Evolutionary conservation across 2,888 invertebrate genomes (phyloP), one percentile per base, ranked within the genome.

Genomic region (Branchellion lobata): DNA sequence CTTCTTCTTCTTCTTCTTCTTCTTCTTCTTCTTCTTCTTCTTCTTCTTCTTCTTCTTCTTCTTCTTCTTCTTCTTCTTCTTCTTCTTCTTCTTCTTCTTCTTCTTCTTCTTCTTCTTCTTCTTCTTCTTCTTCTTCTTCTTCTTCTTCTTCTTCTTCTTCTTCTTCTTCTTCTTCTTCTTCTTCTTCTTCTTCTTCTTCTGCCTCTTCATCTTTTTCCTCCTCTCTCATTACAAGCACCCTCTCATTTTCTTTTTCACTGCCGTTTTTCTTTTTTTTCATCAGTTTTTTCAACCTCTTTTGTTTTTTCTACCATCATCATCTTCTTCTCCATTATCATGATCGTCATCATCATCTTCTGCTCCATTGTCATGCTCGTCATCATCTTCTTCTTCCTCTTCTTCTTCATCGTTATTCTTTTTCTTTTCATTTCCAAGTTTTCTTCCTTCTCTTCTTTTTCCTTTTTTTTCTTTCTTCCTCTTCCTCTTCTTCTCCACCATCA

Each of bases 91-190:
- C 27, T 68, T 68, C 68, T 68, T 68, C 68, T 27, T 68, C 27
- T 27, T 27, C 27, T 68, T 68, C 68, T 68, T 68, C 68, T 68
- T 68, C 27, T 27, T 27, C 27, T 68, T 27, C 68, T 68, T 68
- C 68, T 27, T 68, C 27, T 27, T 27, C 27, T 27, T 27, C 68
- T 68, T 68, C 27, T 27, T 68, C 27, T 27, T 27, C 27, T 68
- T 27, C 68, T 68, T 68, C 68, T 27, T 68, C 27, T 27, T 68
- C 27, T 68, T 68, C 68, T 68, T 68, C 68, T 27, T 68, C 27
- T 27, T 27, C 27, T 68, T 27, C 68, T 68, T 68, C 68, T 27
- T 68, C 27, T 68, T 27, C 24, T n/a, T 68, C 68, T 68, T 68
- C 27, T 27, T 24, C n/a, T n/a, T n/a, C n/a, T n/a, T n/a, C n/a